Evolutionary conservation across 1,140 invertebrate species (phyloP).

Genomic region (Drosophila punjabiensis): DNA sequence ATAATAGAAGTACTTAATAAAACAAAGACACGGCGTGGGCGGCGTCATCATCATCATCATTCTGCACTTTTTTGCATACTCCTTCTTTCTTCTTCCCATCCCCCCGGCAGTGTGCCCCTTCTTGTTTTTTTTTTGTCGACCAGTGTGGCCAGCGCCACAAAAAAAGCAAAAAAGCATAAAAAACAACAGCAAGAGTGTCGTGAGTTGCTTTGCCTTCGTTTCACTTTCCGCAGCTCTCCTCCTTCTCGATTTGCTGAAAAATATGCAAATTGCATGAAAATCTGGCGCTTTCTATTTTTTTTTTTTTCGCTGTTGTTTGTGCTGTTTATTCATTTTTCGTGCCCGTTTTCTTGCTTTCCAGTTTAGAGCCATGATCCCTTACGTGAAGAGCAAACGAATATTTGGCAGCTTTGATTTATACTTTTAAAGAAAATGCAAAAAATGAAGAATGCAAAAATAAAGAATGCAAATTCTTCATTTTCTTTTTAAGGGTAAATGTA

Average conservation of each 20-base stretch:
- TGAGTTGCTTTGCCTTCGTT: conserved; percentile 36
- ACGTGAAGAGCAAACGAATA: conserved; percentile 2
- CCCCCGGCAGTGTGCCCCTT: conserved; percentile 2
- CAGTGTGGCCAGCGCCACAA: conserved; percentile 62
- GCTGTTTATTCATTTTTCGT: conserved; percentile 15
- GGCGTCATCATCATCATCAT: conserved; percentile 39
- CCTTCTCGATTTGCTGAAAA: conserved; percentile 39
- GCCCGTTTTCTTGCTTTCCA: neutral
- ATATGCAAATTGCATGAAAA: conserved; percentile 77
- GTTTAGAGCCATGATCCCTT: conserved; percentile 11
- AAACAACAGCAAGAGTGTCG: conserved; percentile 30
- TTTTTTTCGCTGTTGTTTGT: conserved; percentile 25
- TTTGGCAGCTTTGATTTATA: neutral
- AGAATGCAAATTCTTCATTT: neutral
- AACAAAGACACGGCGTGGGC: conserved; percentile 72
- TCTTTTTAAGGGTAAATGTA: neutral
- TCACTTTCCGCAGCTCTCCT: conserved; percentile 18
- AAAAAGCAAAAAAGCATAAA: conserved; percentile 23
- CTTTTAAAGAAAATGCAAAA: too few species aligned
- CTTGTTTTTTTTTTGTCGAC: neutral
- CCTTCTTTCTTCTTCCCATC: neutral
- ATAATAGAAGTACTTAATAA: conserved; percentile 77
- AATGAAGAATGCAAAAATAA: neutral
- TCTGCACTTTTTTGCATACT: conserved; percentile 58
- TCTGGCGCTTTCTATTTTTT: conserved; percentile 54